Percentiles rank a stretch among this genome's conserved stretches.
Conservation (phyloP, 2,888 invertebrate genomes). For the Drosophila affinis region DNA sequence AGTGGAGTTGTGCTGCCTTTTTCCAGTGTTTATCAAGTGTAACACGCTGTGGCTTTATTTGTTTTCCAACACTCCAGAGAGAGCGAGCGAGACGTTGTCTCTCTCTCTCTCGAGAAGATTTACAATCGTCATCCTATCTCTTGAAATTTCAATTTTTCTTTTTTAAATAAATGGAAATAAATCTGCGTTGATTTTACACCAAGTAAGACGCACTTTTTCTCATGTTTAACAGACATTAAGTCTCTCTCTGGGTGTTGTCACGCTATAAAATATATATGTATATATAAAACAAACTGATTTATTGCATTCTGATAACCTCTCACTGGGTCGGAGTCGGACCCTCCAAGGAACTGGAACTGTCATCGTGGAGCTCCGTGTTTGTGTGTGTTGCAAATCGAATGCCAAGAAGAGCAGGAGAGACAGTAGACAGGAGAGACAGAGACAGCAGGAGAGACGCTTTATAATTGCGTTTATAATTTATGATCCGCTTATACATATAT, state of each 20-base stretch:
- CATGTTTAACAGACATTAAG: conserved; percentile 76
- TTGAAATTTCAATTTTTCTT: conserved; percentile 40
- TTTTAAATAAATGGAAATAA: conserved; percentile 60
- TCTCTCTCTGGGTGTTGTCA: conserved; percentile 60
- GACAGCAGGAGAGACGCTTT: too few species aligned
- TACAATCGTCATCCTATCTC: conserved; percentile 33
- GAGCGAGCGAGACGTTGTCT: not conserved
- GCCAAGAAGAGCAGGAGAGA: conserved; percentile 24
- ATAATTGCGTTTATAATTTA: conserved; percentile 74
- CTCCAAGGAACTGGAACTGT: conserved; percentile 24
- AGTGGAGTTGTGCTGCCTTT: conserved; percentile 25
- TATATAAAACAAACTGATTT: conserved; percentile 75
- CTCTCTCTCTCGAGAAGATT: conserved; percentile 51
- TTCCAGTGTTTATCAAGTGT: conserved; percentile 68
- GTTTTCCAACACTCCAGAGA: conserved; percentile 62
- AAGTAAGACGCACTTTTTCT: conserved; percentile 71
- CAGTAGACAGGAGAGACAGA: too few species aligned
- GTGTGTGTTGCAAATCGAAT: conserved; percentile 60
- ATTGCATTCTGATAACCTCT: conserved; percentile 77
- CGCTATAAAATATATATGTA: conserved; percentile 47
- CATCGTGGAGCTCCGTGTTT: conserved; percentile 28
- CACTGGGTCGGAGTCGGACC: conserved; percentile 38
- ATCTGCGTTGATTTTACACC: conserved; percentile 70
- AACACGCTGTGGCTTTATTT: conserved; percentile 69
- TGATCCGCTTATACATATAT: conserved; percentile 47